These are phyloP conservation scores for Pangasius mekongensis DNA, from an alignment of 2,797 vertebrate genomes.

Conservation along the genomic window DNA sequence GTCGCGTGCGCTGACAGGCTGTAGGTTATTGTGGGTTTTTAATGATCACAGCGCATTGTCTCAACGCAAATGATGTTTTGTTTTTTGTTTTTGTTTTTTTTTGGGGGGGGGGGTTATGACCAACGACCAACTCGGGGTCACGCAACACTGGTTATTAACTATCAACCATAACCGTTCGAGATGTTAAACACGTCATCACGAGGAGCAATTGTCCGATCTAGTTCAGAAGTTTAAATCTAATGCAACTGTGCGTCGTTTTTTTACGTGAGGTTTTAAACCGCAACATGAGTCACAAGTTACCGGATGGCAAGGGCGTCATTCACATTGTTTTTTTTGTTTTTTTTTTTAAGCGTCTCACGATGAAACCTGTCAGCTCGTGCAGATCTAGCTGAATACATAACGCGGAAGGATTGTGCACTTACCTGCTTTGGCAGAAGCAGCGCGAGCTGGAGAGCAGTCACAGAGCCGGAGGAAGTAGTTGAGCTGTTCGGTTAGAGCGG, in stretches of 20 bases:
- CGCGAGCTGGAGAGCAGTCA: constrained; percentile 58
- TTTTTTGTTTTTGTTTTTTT: not conserved
- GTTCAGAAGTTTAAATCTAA: constrained; percentile 13
- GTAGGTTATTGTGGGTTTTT: not conserved
- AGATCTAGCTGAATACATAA: not conserved
- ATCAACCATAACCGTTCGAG: constrained; percentile 41
- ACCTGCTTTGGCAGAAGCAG: constrained; percentile 63
- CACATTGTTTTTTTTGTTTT: not conserved
- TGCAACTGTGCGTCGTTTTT: not conserved
- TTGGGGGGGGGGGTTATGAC: constrained; percentile 36
- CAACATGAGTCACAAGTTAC: constrained; percentile 31
- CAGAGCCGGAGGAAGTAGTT: constrained; percentile 71
- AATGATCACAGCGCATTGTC: not conserved
- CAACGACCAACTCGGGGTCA: constrained; percentile 66
- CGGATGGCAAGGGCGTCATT: constrained; percentile 10
- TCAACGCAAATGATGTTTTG: not conserved
- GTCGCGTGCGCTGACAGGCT: not conserved
- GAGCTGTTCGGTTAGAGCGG: constrained; percentile 67
- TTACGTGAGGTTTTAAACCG: not conserved
- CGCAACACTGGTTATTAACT: constrained; percentile 52
- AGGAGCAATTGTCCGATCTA: not conserved
- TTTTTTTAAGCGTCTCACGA: not conserved
- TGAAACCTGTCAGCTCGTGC: not conserved
- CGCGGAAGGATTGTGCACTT: constrained; percentile 55
- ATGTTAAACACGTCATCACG: constrained; percentile 13